Percentiles rank a stretch among this genome's conserved stretches.
Conservation (phyloP, 2,113 vertebrate species). For the Arenaria interpres region DNA sequence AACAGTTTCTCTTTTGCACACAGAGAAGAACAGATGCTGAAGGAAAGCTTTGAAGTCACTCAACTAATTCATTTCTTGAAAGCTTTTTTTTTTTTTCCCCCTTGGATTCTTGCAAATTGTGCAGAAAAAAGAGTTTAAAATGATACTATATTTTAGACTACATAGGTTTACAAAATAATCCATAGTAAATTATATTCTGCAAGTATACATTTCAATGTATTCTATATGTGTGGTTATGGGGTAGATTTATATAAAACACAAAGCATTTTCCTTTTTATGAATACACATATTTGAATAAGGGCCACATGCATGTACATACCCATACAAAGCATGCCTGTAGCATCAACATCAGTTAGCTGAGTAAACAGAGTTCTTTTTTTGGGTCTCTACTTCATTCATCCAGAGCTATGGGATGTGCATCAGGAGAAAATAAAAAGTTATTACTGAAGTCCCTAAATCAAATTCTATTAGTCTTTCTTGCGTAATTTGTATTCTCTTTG, state of each 20-base stretch:
- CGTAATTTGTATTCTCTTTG: neutral
- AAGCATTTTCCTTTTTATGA: neutral
- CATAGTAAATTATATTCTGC: neutral
- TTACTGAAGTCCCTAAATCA: neutral
- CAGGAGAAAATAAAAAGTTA: neutral
- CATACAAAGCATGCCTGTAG: neutral
- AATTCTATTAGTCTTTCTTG: neutral
- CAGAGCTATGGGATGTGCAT: neutral
- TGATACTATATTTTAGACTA: neutral
- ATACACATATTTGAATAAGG: neutral
- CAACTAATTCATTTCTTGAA: neutral
- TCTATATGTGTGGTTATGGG: neutral
- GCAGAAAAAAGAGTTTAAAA: neutral
- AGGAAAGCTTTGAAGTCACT: neutral
- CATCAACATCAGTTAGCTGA: neutral
- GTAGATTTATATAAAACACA: neutral
- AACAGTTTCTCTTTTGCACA: neutral
- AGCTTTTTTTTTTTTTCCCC: accelerated
- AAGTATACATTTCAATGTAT: neutral
- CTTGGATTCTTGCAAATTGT: neutral
- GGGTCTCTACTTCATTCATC: neutral
- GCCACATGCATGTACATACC: neutral
- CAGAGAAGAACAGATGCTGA: neutral
- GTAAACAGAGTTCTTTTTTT: neutral
- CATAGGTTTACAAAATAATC: neutral